A percentile compares a stretch with the other conserved stretches of the same genome.
These are phyloP conservation scores for Cricetomys ansorgei DNA, from an alignment of 2,113 vertebrate genomes.

Conservation along the genomic window DNA sequence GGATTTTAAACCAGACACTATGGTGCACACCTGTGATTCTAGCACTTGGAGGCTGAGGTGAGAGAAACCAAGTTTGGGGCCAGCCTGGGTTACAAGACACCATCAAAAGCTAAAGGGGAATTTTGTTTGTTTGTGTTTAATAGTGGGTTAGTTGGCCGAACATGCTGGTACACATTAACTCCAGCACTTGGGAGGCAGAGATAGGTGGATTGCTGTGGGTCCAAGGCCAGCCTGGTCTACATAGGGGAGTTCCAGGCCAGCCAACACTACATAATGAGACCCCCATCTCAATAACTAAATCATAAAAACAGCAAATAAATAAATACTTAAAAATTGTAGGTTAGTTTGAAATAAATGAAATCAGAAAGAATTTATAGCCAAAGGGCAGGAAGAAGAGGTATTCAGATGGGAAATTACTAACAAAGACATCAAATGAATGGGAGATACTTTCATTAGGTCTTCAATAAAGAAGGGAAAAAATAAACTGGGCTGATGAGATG, in stretches of 20 bases:
- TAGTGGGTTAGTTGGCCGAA: neutral
- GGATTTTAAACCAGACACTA: neutral
- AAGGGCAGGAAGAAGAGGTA: neutral
- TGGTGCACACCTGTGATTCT: neutral
- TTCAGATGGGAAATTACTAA: neutral
- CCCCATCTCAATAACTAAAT: neutral
- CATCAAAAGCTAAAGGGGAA: neutral
- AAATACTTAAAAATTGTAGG: neutral
- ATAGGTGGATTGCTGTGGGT: neutral
- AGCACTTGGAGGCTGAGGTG: neutral
- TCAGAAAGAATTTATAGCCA: neutral
- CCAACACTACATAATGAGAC: neutral
- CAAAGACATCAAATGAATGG: neutral
- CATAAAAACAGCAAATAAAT: slow-evolving; percentile 13
- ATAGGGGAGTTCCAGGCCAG: neutral
- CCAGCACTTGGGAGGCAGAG: neutral
- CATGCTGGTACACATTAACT: neutral
- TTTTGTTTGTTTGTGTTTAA: neutral
- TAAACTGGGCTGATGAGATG: fast-evolving
- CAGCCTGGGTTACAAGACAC: neutral
- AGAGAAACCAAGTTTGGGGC: neutral
- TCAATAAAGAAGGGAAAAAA: neutral
- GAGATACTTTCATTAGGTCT: neutral
- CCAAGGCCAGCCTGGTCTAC: neutral
- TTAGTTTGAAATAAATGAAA: neutral